Evolutionary conservation across 2,888 invertebrate species (phyloP).

Genomic region (Timema cristinae): DNA sequence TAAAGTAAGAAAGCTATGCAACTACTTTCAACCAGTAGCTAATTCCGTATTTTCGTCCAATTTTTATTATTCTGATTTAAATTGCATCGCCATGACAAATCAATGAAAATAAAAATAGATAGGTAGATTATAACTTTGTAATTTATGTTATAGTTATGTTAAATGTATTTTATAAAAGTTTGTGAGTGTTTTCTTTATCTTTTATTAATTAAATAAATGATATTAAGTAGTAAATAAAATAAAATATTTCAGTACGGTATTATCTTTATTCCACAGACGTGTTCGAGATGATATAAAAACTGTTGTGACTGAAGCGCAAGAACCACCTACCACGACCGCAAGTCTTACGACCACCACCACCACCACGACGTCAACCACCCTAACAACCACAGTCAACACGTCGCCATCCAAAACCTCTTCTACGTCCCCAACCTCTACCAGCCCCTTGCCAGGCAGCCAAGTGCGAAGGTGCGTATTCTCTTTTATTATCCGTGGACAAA

Average conservation of each 20-base stretch:
- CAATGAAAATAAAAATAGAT: too few species aligned
- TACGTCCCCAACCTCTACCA: constrained; percentile 40
- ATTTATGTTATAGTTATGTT: too few species aligned
- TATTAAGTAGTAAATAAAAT: background rate
- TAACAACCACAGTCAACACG: constrained; percentile 37
- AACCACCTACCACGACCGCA: constrained; percentile 17
- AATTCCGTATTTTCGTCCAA: too few species aligned
- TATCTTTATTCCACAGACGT: background rate
- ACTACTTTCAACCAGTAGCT: too few species aligned
- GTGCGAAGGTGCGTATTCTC: constrained; percentile 49
- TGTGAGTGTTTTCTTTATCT: too few species aligned
- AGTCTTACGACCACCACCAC: constrained; percentile 27
- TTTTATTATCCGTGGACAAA: background rate
- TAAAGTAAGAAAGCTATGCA: too few species aligned
- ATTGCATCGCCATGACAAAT: too few species aligned
- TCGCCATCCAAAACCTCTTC: constrained; percentile 39
- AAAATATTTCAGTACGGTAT: constrained; percentile 11
- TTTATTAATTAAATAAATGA: too few species aligned
- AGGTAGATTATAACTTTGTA: too few species aligned
- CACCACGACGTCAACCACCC: constrained; percentile 34
- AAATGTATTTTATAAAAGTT: too few species aligned
- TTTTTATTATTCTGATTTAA: too few species aligned
- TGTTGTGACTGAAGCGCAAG: constrained; percentile 2
- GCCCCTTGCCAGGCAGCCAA: constrained; percentile 45
- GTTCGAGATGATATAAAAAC: constrained; percentile 13